Evolutionary conservation across 2,888 invertebrate genomes (phyloP), one percentile per base, ranked within the genome.

Genomic region (Neoitamus cyanurus): DNA sequence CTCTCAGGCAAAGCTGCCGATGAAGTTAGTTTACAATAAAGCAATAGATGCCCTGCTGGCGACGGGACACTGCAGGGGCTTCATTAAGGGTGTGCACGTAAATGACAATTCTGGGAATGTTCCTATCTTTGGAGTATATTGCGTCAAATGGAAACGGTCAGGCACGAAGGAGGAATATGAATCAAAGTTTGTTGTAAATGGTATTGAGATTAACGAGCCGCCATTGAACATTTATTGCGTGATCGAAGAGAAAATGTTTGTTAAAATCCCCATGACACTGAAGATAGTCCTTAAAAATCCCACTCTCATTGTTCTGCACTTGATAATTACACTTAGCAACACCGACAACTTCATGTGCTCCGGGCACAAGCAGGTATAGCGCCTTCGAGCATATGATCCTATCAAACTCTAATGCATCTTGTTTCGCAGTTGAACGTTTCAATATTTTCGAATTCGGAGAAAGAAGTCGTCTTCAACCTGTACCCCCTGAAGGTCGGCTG

Each of bases 321-420:
- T 91, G 58, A 89, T 89, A 85, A 89, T 91, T 28, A 88, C 88
- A 11, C 86, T 91, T 11, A 90, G 89, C 82, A 91, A 89, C 84
- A 88, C 90, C 36, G 98, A 98, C 90, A 96, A 96, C 58, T 98
- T 98, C 90, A 98, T 98, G 96, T 98, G 97, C 92, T 95, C 98
- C 85, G 98, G 98, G 1, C 97, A 97, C 89, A 98, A 97, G 92
- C 97, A 97, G 93, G 95, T 96, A 89, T 85, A 85, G 28, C 28
- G 0, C 5, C 0, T 6, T 58, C 0, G 7, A 58, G 6, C 9
- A 15, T 15, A 42, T 15, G 4, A 1, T 58, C 25, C 7, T 11
- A 25, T 25, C 1, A 25, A 58, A 58, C 2, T 9, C 3, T 48
- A 4, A 70, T 15, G n/a, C 3, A 25, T 58, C n/a, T 70, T 82